phyloP scores from a whole-genome alignment of 2,797 vertebrate genomes.

The Pipistrellus kuhlii region DNA sequence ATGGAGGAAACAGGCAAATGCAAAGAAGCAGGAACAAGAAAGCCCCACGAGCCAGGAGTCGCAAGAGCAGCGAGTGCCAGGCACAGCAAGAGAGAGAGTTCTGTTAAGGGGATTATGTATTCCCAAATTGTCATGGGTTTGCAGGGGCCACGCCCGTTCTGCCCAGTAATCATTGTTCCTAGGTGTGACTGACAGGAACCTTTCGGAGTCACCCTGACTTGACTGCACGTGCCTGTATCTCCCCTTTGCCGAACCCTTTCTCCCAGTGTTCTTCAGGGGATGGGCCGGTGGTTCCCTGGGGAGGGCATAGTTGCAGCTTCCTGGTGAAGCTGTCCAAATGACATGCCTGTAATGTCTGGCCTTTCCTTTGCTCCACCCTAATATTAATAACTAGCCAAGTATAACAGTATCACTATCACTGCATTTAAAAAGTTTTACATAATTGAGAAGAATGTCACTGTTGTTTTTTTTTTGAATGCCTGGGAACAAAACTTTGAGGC shows the following conservation, averaged over 20 bases:
- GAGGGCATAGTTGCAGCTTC: background rate
- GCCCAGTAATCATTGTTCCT: background rate
- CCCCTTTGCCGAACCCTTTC: background rate
- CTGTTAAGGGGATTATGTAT: background rate
- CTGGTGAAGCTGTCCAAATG: background rate
- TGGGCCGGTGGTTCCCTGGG: background rate
- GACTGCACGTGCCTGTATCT: background rate
- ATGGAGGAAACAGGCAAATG: background rate
- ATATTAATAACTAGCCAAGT: background rate
- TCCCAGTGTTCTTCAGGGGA: background rate
- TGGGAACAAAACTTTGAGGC: constrained; percentile 24
- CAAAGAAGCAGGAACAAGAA: background rate
- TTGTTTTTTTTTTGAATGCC: constrained; percentile 14
- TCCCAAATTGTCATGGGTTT: background rate
- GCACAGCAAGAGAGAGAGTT: background rate
- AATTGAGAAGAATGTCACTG: constrained; percentile 17
- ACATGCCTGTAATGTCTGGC: background rate
- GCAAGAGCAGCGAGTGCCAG: background rate
- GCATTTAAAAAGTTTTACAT: constrained; percentile 29
- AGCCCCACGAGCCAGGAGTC: background rate
- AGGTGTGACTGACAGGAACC: background rate
- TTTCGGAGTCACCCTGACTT: background rate
- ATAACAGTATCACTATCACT: background rate
- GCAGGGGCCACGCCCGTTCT: background rate
- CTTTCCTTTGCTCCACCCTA: background rate